A percentile compares a stretch with the other conserved stretches of the same genome.
Conservation (phyloP, 2,113 vertebrate species). For the Python bivittatus region DNA sequence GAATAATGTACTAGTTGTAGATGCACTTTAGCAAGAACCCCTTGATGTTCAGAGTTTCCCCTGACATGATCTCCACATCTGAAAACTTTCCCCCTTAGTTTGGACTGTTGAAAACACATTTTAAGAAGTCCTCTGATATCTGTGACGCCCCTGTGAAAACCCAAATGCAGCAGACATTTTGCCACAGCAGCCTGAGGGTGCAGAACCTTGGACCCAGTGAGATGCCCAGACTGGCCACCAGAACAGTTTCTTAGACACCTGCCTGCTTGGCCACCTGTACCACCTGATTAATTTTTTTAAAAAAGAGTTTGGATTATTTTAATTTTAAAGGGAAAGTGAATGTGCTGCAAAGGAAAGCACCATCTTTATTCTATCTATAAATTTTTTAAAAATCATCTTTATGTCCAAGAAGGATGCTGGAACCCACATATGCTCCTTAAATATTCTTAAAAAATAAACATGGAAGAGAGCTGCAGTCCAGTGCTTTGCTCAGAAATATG, state of each 20-base stretch:
- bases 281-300: neutral
- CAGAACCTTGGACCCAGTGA: neutral
- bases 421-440: neutral
- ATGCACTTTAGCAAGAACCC: neutral
- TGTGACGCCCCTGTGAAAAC: no score
- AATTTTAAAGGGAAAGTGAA: neutral
- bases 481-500: neutral
- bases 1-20: no score
- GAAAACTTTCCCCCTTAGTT: neutral
- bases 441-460: neutral
- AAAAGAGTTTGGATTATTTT: neutral
- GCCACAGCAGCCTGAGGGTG: neutral
- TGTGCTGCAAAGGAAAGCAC: neutral
- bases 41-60: neutral
- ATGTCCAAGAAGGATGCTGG: neutral
- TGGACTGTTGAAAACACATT: neutral
- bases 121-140: neutral
- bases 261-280: neutral
- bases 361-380: neutral
- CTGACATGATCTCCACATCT: neutral
- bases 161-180: neutral
- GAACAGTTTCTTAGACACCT: neutral
- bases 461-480: neutral
- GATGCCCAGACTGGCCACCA: neutral
- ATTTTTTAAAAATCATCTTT: neutral